Evolutionary conservation across 1,140 invertebrate genomes (phyloP).

Genomic region (Rhizoglyphus robini): DNA sequence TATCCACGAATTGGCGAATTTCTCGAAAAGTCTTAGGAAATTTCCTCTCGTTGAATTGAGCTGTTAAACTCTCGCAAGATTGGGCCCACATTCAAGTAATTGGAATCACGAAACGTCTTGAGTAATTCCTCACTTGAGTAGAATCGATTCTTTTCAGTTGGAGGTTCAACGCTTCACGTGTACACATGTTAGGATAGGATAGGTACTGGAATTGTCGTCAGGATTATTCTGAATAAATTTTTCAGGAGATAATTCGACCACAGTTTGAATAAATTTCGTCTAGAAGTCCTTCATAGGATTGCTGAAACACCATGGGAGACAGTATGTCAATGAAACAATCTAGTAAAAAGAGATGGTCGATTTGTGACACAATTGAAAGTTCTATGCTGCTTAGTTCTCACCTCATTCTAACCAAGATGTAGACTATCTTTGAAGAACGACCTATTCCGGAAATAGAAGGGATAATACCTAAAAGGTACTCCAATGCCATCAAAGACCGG

Average conservation of each 20-base stretch:
- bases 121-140: constrained; percentile 82
- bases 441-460: constrained; percentile 80
- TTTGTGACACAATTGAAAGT: constrained; percentile 43
- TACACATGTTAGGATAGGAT: no score
- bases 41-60: constrained; percentile 69
- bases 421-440: constrained; percentile 66
- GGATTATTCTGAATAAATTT: constrained; percentile 53
- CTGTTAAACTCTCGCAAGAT: constrained; percentile 65
- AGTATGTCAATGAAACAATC: constrained; percentile 82
- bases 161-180: constrained; percentile 21
- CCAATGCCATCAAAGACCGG: constrained; percentile 65
- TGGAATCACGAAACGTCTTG: constrained; percentile 72
- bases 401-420: constrained; percentile 63
- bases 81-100: constrained; percentile 78
- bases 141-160: constrained; percentile 62
- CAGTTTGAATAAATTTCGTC: constrained; percentile 73
- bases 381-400: constrained; percentile 44
- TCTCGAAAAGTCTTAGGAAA: constrained; percentile 75
- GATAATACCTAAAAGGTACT: constrained; percentile 76
- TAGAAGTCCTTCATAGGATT: constrained; percentile 93
- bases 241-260: constrained; percentile 64
- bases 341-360: constrained; percentile 74
- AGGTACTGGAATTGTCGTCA: constrained; percentile 35
- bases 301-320: constrained; percentile 77
- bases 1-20: constrained; percentile 83